phyloP scores from a whole-genome alignment of 2,113 vertebrate species.

The Rattus norvegicus region GRCr8 NC_086037.1:31545501-31546000 shows the following conservation, averaged over 20 bases:
- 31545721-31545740: conserved; percentile 80
- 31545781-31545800: conserved; percentile 79
- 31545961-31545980: conserved; percentile 78
- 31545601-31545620: neutral
- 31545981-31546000: conserved; percentile 75
- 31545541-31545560: neutral
- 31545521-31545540: neutral
- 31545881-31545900: conserved; percentile 87
- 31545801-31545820: conserved; percentile 82
- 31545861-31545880: conserved; percentile 84
- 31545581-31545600: neutral
- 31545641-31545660: conserved; percentile 23
- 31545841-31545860: conserved; percentile 85
- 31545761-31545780: conserved; percentile 76
- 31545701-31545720: conserved; percentile 69
- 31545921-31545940: conserved; percentile 80
- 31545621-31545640: neutral
- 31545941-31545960: conserved; percentile 75
- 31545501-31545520: rapidly evolving
- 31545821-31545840: conserved; percentile 81
- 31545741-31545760: conserved; percentile 77
- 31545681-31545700: conserved; percentile 71
- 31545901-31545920: conserved; percentile 86
- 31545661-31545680: conserved; percentile 55
- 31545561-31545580: rapidly evolving